Evolutionary conservation across 2,797 vertebrate genomes (phyloP), one percentile per base, ranked within the genome.

Genomic region (Malurus splendens): DNA sequence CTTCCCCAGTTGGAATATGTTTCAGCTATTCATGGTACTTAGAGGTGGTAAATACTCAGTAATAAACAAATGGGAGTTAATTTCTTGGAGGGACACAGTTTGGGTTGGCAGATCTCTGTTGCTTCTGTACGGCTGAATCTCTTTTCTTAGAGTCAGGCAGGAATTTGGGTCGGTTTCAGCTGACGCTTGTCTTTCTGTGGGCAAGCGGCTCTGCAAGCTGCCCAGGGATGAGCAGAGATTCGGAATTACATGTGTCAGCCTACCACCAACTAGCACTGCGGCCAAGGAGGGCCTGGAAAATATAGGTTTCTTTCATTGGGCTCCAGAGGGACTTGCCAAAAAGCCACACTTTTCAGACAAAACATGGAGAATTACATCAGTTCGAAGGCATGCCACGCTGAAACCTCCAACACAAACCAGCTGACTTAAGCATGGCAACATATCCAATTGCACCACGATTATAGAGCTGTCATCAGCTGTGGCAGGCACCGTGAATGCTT

Each of bases 361-460:
- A 81, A 81, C 84, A 54, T n/a, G 71, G 71, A 77, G 59, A 44
- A 71, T 95, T 82, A 81, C 90, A 64, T 96, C 91, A 93, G 92
- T 72, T 79, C 0, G 1, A 89, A 95, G 76, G 80, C 87, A 92
- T 41, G 82, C 64, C 71, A 38, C 0, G 2, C 90, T 74, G 81
- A 94, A 81, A 71, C 70, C 91, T 92, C 83, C 90, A 87, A 59
- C 81, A 74, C 76, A 87, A 87, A 87, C 67, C 73, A 89, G 86
- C 85, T 95, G 90, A 91, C 39, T 57, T 62, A 38, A 74, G 75
- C 88, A 59, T 70, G 71, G 72, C 60, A 56, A 42, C 39, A 1
- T 81, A 81, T 90, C 89, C 13, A 1, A 12, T 90, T 94, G 87
- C 84, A 71, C 87, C 28, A 5, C 5, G 68, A 82, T 90, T 83